phyloP scores from a whole-genome alignment of 2,888 invertebrate species.

The Tiliacea aurago region DNA sequence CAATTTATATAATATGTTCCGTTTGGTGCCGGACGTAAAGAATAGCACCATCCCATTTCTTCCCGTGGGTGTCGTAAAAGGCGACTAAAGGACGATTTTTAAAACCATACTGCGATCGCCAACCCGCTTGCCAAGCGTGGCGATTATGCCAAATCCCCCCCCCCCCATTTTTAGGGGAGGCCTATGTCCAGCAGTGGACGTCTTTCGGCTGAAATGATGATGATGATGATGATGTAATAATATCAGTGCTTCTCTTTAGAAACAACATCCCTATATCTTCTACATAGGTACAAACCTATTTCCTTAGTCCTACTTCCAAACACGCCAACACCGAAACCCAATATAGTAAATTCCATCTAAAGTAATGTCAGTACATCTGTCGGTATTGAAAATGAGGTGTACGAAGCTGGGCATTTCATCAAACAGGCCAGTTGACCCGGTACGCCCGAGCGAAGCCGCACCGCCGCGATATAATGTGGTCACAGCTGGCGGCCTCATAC shows the following conservation, averaged over 20 bases:
- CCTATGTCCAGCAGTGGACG: no score
- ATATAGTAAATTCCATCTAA: conserved; percentile 68
- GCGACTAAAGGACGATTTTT: no score
- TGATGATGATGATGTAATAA: no score
- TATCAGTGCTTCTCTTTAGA: not conserved
- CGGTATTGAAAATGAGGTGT: conserved; percentile 76
- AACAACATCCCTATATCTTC: not conserved
- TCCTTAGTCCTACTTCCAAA: conserved; percentile 4
- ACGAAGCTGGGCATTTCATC: conserved; percentile 77
- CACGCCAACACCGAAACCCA: conserved; percentile 17
- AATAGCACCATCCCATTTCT: no score
- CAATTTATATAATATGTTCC: no score
- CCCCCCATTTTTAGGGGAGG: no score
- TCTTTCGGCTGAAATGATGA: no score
- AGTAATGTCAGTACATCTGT: conserved; percentile 68
- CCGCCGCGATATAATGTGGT: conserved; percentile 80
- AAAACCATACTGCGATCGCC: no score
- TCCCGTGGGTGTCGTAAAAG: no score
- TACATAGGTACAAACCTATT: not conserved
- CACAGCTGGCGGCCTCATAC: conserved; percentile 79
- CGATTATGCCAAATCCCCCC: no score
- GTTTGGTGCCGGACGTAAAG: no score
- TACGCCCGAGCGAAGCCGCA: conserved; percentile 73
- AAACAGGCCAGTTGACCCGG: conserved; percentile 77
- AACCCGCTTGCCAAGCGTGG: no score